Conservation (phyloP, 2,113 vertebrate genomes). For the Antigone vipio region DNA sequence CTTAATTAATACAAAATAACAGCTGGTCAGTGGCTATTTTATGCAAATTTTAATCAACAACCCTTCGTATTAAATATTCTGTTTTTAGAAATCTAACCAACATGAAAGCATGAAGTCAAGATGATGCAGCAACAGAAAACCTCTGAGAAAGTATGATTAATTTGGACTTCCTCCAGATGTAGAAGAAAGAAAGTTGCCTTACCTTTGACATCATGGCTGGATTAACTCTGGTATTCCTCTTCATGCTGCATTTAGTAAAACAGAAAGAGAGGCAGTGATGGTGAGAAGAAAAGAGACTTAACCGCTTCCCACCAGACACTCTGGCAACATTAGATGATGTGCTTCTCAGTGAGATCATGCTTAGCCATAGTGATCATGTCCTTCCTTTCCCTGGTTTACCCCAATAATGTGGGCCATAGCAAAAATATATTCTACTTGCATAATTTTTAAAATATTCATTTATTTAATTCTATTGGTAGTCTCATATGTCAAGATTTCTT, state of each 20-base stretch:
- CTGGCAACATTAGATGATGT: neutral
- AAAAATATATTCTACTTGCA: neutral
- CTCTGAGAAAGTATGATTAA: neutral
- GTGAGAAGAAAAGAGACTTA: neutral
- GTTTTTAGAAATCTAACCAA: neutral
- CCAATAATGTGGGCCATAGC: neutral
- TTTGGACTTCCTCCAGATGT: neutral
- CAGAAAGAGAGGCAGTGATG: neutral
- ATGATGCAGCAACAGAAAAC: neutral
- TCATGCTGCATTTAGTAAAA: neutral
- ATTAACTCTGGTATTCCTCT: neutral
- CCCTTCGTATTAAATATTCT: neutral
- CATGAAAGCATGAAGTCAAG: neutral
- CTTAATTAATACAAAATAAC: neutral
- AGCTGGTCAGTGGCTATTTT: neutral
- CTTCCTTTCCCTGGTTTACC: neutral
- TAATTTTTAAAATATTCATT: neutral
- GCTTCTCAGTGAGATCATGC: neutral
- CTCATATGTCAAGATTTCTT: slow-evolving; percentile 28
- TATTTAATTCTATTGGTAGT: neutral
- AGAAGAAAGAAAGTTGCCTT: neutral
- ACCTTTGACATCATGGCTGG: neutral
- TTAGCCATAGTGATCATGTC: neutral
- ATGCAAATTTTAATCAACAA: neutral
- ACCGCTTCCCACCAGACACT: neutral